phyloP scores from a whole-genome alignment of 2,113 vertebrate species.

The Sterna hirundo region DNA sequence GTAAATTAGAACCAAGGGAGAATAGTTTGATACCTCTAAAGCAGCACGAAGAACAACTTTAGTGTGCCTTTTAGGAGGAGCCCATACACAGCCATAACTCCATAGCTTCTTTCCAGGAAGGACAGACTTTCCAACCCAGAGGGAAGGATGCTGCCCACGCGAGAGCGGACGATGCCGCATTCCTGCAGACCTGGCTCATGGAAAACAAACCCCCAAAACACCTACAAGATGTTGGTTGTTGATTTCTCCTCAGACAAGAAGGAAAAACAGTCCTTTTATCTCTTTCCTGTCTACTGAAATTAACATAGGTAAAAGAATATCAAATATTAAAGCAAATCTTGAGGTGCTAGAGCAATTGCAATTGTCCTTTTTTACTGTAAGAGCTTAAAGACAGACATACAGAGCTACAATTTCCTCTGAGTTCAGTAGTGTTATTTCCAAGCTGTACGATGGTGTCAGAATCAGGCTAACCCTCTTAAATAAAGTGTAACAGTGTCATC shows the following conservation, averaged over 20 bases:
- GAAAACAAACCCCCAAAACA: not conserved
- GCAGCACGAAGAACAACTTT: not conserved
- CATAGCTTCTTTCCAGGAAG: not conserved
- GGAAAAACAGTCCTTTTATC: not conserved
- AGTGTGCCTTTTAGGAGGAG: not conserved
- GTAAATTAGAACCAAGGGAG: not conserved
- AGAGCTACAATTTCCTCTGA: not conserved
- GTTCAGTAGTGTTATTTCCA: not conserved
- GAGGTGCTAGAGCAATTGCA: not conserved
- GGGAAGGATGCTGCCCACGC: slow-evolving; percentile 24
- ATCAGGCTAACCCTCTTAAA: not conserved
- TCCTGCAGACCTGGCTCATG: slow-evolving; percentile 10
- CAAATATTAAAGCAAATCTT: not conserved
- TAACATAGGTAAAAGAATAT: not conserved
- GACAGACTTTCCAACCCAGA: not conserved
- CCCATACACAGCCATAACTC: not conserved
- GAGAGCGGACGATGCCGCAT: slow-evolving; percentile 14
- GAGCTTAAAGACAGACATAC: not conserved
- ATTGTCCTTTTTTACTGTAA: not conserved
- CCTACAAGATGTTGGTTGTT: not conserved
- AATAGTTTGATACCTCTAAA: not conserved
- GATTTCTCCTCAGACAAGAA: not conserved
- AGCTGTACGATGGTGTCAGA: not conserved
- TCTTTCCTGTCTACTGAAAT: not conserved
- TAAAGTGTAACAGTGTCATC: not conserved